Percentiles rank a stretch among this genome's conserved stretches.
Conservation (phyloP, 1,140 invertebrate genomes). For the Coptotermes formosanus region DNA sequence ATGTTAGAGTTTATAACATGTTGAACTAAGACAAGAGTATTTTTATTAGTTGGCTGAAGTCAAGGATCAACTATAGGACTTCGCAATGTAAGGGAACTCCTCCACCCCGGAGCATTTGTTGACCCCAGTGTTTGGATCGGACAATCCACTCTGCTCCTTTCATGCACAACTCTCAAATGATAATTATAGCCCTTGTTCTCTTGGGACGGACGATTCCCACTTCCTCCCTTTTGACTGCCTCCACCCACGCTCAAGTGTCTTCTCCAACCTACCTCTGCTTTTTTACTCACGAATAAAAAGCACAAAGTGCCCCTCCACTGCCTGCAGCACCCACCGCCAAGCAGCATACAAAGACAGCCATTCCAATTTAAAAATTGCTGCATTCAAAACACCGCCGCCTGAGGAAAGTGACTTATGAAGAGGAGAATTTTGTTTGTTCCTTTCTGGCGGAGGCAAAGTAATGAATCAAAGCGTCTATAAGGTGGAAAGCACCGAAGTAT, state of each 20-base stretch:
- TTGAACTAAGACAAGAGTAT: neutral
- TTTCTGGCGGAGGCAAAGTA: neutral
- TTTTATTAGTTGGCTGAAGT: neutral
- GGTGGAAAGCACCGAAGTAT: too few species aligned
- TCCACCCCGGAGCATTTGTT: neutral
- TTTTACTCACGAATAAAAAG: neutral
- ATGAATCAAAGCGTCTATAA: too few species aligned
- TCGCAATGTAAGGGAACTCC: neutral
- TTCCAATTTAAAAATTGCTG: neutral
- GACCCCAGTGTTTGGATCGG: slow-evolving; percentile 11
- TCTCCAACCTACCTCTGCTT: neutral
- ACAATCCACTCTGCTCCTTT: neutral
- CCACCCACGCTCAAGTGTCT: neutral
- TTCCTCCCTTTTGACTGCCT: neutral
- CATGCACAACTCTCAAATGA: neutral
- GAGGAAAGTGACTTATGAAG: too few species aligned
- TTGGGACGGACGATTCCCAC: too few species aligned
- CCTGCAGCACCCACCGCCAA: neutral
- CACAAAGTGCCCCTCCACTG: neutral
- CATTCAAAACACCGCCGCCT: neutral
- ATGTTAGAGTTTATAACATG: neutral
- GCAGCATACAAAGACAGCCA: neutral
- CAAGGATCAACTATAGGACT: neutral
- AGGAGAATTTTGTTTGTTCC: neutral
- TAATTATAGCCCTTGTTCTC: slow-evolving; percentile 1